Conservation (phyloP, 2,888 invertebrate species). For the Scaptomyza caliginosa region DNA sequence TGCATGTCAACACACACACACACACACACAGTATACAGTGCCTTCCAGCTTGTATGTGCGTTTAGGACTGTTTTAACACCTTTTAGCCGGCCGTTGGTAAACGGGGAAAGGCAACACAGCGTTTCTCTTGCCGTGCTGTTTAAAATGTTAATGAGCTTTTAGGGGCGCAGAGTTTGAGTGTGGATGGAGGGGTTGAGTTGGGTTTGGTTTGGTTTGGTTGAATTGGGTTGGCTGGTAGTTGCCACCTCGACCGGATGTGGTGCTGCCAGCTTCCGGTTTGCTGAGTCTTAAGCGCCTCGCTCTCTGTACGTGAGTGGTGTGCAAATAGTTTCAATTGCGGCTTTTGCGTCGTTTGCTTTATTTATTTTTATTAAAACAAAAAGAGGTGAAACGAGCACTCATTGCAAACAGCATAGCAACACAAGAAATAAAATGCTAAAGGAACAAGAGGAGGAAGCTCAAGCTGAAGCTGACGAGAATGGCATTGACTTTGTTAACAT, state of each 20-base stretch:
- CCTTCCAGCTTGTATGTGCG: slow-evolving; percentile 37
- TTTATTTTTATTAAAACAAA: slow-evolving; percentile 81
- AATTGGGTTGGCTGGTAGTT: slow-evolving; percentile 7
- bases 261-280: slow-evolving; percentile 76
- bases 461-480: no score
- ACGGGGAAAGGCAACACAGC: slow-evolving; percentile 14
- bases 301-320: slow-evolving; percentile 76
- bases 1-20: slow-evolving; percentile 71
- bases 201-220: neutral
- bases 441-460: no score
- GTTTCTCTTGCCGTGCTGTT: slow-evolving; percentile 71
- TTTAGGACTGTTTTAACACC: slow-evolving; percentile 78
- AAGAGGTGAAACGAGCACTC: slow-evolving; percentile 65
- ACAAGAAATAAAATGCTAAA: neutral
- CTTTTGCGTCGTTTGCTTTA: slow-evolving; percentile 78
- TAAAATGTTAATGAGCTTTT: slow-evolving; percentile 79
- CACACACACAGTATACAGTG: slow-evolving; percentile 11
- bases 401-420: neutral
- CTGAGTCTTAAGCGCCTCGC: slow-evolving; percentile 71
- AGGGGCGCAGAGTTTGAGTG: slow-evolving; percentile 49
- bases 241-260: slow-evolving; percentile 69
- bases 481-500: slow-evolving; percentile 79
- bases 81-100: slow-evolving; percentile 47
- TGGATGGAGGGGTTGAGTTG: slow-evolving; percentile 1
- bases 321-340: slow-evolving; percentile 81